Percentiles rank a stretch among this genome's conserved stretches.
phyloP scores from a whole-genome alignment of 2,888 invertebrate species.

The Neoitamus cyanurus region DNA sequence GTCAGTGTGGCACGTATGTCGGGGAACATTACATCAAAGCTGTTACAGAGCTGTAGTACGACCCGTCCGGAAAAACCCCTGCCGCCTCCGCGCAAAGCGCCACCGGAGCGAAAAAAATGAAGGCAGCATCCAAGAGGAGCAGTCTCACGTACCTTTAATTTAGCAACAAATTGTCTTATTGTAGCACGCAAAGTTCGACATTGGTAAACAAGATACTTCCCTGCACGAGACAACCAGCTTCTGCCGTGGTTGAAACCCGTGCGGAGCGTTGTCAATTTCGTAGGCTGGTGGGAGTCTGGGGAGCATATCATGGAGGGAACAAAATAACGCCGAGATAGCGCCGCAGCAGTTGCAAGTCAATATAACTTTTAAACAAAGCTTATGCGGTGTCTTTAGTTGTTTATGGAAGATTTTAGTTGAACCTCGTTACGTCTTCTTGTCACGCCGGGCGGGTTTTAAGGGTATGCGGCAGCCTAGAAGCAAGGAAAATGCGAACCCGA shows the following conservation, averaged over 20 bases:
- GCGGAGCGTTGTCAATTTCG: background rate
- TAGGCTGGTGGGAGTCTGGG: background rate
- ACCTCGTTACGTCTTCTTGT: background rate
- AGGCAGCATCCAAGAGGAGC: background rate
- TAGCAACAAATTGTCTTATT: slow-evolving; percentile 51
- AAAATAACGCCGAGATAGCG: background rate
- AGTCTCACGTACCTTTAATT: slow-evolving; percentile 50
- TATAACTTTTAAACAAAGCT: slow-evolving; percentile 34
- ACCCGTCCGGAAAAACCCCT: background rate
- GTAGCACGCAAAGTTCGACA: slow-evolving; percentile 40
- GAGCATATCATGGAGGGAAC: background rate
- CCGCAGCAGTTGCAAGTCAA: slow-evolving; percentile 25
- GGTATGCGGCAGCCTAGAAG: background rate
- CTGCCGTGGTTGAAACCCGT: background rate
- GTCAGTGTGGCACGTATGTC: slow-evolving; percentile 1
- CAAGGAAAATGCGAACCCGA: background rate
- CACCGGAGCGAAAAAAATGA: background rate
- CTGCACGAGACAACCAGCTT: background rate
- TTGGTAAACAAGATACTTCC: slow-evolving; percentile 20
- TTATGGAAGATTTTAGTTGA: slow-evolving; percentile 14
- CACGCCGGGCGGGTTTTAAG: background rate
- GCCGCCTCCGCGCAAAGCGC: too few species aligned
- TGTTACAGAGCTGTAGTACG: background rate
- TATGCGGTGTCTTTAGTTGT: slow-evolving; percentile 13
- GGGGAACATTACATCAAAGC: slow-evolving; percentile 40